Conservation (phyloP, 2,888 invertebrate genomes). For the Epiperipatus broadwayi region DNA sequence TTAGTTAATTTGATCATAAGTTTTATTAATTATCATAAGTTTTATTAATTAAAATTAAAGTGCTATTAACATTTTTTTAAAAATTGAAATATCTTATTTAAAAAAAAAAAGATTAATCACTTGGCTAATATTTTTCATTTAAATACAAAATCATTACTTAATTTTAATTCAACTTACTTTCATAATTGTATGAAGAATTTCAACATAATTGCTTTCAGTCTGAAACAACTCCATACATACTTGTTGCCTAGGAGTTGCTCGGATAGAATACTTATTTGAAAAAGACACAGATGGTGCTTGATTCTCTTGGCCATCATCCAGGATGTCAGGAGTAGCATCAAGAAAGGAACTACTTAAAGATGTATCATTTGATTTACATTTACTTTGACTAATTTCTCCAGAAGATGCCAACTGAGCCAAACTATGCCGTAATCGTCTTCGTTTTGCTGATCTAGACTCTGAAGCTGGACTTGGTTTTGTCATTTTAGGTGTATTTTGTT, state of each 20-base stretch:
- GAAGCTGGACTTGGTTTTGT: slow-evolving; percentile 20
- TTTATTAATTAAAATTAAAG: no score
- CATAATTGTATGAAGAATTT: slow-evolving; percentile 76
- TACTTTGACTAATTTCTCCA: no score
- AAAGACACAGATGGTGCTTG: slow-evolving; percentile 17
- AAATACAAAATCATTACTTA: no score
- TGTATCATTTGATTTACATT: no score
- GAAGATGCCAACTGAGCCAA: slow-evolving; percentile 38
- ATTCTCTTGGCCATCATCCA: no score
- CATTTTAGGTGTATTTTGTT: slow-evolving; percentile 12
- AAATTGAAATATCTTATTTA: no score
- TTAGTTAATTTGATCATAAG: no score
- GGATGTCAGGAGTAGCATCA: no score
- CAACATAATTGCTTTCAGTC: slow-evolving; percentile 93
- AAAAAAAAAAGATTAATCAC: slow-evolving; percentile 6
- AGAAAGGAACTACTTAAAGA: slow-evolving; percentile 71
- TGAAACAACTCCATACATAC: slow-evolving; percentile 78
- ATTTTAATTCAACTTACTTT: slow-evolving; percentile 36
- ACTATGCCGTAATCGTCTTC: slow-evolving; percentile 51
- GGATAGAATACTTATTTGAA: slow-evolving; percentile 15
- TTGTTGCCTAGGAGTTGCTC: slow-evolving; percentile 50
- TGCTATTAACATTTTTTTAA: no score
- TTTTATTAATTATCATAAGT: no score
- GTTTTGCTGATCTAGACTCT: slow-evolving; percentile 42
- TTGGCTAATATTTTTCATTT: no score